Conservation (phyloP, 2,797 vertebrate genomes). For the Cynopterus sphinx region DNA sequence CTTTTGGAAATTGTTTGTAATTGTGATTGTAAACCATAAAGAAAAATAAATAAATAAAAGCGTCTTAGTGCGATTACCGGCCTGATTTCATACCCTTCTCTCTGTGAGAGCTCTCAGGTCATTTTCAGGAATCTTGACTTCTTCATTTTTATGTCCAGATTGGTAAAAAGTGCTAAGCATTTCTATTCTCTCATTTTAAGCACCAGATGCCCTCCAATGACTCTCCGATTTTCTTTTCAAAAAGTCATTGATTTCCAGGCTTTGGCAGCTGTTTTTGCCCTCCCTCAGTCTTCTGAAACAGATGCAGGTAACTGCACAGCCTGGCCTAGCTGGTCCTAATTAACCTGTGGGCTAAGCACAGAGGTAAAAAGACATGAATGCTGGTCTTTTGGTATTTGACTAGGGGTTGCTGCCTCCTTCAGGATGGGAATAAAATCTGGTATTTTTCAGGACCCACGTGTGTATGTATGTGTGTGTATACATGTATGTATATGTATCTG, state of each 20-base stretch:
- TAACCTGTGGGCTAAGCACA: neutral
- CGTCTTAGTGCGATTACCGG: neutral
- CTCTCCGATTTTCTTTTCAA: neutral
- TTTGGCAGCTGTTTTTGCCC: neutral
- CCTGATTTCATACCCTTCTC: neutral
- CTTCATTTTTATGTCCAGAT: neutral
- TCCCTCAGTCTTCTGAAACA: neutral
- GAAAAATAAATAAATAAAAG: neutral
- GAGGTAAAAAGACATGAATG: neutral
- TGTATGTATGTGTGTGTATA: neutral
- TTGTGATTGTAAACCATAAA: neutral
- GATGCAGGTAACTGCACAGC: rapidly evolving
- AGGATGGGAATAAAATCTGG: neutral
- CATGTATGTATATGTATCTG: too few species aligned
- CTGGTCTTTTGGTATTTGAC: neutral
- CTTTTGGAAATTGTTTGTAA: neutral
- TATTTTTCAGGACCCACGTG: neutral
- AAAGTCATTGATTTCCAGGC: neutral
- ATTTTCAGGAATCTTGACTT: neutral
- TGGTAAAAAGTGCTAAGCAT: neutral
- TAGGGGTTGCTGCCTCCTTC: neutral
- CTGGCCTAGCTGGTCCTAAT: neutral
- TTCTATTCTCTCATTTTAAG: neutral
- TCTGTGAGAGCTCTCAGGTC: neutral
- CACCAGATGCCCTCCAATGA: neutral